These are phyloP conservation scores for Apostichopus parvimensis DNA, from an alignment of 35 echinoderm and acorn worm genomes.

Conservation along the genomic window DNA sequence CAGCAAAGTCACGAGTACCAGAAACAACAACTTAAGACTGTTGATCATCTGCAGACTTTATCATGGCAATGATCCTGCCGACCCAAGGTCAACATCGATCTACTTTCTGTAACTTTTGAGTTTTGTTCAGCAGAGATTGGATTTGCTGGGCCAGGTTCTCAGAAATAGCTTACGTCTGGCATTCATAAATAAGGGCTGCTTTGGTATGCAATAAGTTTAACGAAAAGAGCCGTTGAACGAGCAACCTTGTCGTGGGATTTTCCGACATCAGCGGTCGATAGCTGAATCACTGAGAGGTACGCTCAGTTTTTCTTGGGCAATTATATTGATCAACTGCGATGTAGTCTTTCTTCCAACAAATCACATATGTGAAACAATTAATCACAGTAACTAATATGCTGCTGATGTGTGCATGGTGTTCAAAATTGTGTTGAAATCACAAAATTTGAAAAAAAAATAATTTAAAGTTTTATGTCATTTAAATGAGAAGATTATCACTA, in stretches of 20 bases:
- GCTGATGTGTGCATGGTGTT: not conserved
- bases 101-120: not conserved
- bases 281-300: slow-evolving; percentile 1
- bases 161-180: not conserved
- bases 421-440: not conserved
- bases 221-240: not conserved
- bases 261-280: slow-evolving; percentile 11
- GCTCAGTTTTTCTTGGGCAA: not conserved
- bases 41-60: not conserved
- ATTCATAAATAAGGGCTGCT: not conserved
- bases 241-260: not conserved
- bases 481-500: too few relatives aligned
- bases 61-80: not conserved
- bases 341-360: not conserved
- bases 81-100: not conserved
- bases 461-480: too few relatives aligned
- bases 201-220: not conserved
- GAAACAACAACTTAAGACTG: too few relatives aligned
- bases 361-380: too few relatives aligned
- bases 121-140: not conserved
- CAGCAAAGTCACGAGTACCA: too few relatives aligned
- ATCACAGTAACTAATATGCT: too few relatives aligned
- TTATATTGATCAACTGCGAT: not conserved
- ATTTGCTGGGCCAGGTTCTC: not conserved
- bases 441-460: too few relatives aligned